Percentiles rank a stretch among this genome's conserved stretches.
These are phyloP conservation scores for Nomada lathburiana DNA, from an alignment of 2,888 invertebrate species.

Conservation along the genomic window DNA sequence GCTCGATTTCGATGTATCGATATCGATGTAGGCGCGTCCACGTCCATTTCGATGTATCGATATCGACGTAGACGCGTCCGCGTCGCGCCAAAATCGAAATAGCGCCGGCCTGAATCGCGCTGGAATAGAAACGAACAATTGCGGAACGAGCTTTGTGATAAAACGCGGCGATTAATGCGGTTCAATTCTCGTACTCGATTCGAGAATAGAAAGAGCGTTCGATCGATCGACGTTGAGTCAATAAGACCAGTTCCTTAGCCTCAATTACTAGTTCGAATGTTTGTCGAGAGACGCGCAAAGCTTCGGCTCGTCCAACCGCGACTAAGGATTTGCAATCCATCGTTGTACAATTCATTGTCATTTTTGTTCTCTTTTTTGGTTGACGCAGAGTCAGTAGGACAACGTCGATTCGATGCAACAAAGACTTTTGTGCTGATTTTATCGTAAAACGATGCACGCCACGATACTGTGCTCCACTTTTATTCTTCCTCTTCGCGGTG, in stretches of 20 bases:
- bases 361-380: conserved; percentile 18
- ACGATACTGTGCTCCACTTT: not conserved
- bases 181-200: not conserved
- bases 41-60: conserved; percentile 9
- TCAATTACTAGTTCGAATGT: conserved; percentile 51
- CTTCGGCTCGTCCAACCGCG: conserved; percentile 28
- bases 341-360: not conserved
- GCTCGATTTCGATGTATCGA: conserved; percentile 13
- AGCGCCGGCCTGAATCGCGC: not conserved
- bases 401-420: conserved; percentile 7
- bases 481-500: conserved; percentile 8
- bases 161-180: conserved; percentile 8
- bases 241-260: conserved; percentile 37
- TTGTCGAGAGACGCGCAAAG: conserved; percentile 21
- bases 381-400: conserved; percentile 27
- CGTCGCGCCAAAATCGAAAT: conserved; percentile 7
- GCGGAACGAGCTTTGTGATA: conserved; percentile 22
- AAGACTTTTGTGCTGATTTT: conserved; percentile 4
- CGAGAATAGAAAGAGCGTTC: not conserved
- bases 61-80: not conserved
- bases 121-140: conserved; percentile 42
- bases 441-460: conserved; percentile 2
- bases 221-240: conserved; percentile 11
- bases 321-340: conserved; percentile 28
- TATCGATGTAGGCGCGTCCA: not conserved